Evolutionary conservation across 2,888 invertebrate genomes (phyloP), one percentile per base, ranked within the genome.

Genomic region (Pheosia gnoma): DNA sequence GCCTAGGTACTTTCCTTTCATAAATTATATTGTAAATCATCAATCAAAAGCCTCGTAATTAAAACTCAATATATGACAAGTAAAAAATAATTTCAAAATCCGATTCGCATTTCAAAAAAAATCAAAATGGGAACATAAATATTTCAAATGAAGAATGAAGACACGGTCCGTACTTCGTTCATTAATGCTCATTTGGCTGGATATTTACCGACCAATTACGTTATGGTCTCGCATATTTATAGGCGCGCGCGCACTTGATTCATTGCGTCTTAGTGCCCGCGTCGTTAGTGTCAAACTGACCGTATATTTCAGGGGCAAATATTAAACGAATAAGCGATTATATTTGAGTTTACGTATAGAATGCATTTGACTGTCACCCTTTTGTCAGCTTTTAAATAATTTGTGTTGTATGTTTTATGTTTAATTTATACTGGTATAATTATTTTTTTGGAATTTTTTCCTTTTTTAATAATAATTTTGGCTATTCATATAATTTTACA

Each of bases 171-270:
- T 75, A 77, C 71, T 75, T 70, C 58, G 76, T 81, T 88, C 88
- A 89, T 89, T 88, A 89, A 85, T 77, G 86, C 84, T 88, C 86
- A 89, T 86, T 87, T 87, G 79, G 80, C 69, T 65, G 79, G 77
- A 86, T 90, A 90, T 90, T 90, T 90, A 90, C 87, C 78, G 85
- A 81, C 87, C 90, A 90, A 90, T 90, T 90, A 88, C 81, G 79
- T 82, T 86, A 86, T 84, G 84, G 82, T 79, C 74, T 75, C 74
- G 79, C 77, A 81, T 85, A 87, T 86, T 89, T 88, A 88, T 85
- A 81, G 74, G 68, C 63, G 72, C 75, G 77, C 64, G 74, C 68
- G 70, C 73, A 74, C 65, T 79, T 88, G 88, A 89, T 88, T 87
- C 85, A 88, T 87, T 78, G 83, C 80, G 72, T 69, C 72, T 85